Conservation (phyloP, 2,888 invertebrate genomes). For the Halocaridina rubra region DNA sequence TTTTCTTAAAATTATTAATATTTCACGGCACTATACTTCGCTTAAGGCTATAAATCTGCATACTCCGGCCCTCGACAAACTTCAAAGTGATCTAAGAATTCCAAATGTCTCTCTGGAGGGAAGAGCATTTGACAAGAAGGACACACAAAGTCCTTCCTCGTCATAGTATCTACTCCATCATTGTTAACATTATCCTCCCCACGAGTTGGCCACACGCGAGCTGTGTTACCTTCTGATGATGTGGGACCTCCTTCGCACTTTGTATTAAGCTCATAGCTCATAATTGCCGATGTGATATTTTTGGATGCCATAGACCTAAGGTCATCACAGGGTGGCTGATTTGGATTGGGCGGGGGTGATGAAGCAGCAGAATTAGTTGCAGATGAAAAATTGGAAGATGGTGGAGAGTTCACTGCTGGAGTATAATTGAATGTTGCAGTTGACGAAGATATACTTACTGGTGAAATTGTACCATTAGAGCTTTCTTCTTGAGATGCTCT, state of each 20-base stretch:
- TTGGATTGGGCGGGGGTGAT: constrained; percentile 26
- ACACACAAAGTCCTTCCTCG: constrained; percentile 66
- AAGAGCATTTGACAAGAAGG: constrained; percentile 66
- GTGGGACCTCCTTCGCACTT: constrained; percentile 21
- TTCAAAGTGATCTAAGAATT: constrained; percentile 67
- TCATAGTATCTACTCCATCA: constrained; percentile 64
- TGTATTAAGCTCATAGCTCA: constrained; percentile 56
- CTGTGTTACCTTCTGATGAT: background rate
- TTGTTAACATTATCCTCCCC: background rate
- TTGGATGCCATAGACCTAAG: constrained; percentile 59
- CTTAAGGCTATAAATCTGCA: constrained; percentile 45
- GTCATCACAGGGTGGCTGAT: constrained; percentile 29
- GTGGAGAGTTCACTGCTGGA: constrained; percentile 46
- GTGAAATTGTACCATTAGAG: constrained; percentile 7
- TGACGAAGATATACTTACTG: constrained; percentile 37
- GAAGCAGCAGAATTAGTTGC: constrained; percentile 48
- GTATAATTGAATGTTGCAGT: constrained; percentile 44
- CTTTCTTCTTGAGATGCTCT: constrained; percentile 40
- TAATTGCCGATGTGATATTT: constrained; percentile 63
- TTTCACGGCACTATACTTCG: background rate
- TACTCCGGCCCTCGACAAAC: constrained; percentile 64
- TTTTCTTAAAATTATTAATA: background rate
- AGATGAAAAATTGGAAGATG: constrained; percentile 30
- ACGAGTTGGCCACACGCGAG: background rate
- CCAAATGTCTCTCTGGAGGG: constrained; percentile 66